These are phyloP conservation scores for Heliconius eleuchia DNA, from an alignment of 1,140 invertebrate species.

Conservation along the genomic window DNA sequence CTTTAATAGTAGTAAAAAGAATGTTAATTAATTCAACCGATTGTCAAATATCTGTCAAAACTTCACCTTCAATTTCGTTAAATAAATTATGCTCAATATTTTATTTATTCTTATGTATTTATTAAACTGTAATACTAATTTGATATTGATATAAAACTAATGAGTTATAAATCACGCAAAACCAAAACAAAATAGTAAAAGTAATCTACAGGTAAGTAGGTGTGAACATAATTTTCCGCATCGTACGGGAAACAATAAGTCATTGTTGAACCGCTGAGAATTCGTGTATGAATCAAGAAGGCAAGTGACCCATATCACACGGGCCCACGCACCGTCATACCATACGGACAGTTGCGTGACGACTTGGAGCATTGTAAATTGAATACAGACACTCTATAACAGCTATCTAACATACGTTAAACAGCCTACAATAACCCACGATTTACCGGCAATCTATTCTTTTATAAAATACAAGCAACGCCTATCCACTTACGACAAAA, in stretches of 20 bases:
- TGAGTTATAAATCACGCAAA: neutral
- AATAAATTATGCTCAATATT: neutral
- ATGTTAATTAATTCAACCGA: neutral
- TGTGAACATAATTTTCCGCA: conserved; percentile 34
- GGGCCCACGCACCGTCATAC: conserved; percentile 54
- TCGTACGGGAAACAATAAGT: conserved; percentile 41
- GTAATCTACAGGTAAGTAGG: neutral
- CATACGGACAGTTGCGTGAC: conserved; percentile 67
- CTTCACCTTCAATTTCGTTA: too few relatives aligned
- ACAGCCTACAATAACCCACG: conserved; percentile 71
- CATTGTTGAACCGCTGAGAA: conserved; percentile 32
- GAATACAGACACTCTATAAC: conserved; percentile 68
- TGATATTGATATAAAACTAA: neutral
- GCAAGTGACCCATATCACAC: conserved; percentile 61
- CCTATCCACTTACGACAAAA: conserved; percentile 76
- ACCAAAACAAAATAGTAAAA: neutral
- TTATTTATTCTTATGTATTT: neutral
- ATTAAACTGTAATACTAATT: neutral
- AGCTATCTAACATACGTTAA: conserved; percentile 69
- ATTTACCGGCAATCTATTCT: conserved; percentile 80
- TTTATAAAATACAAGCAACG: conserved; percentile 73
- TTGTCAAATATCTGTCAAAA: neutral
- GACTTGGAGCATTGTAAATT: conserved; percentile 66
- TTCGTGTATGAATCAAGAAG: conserved; percentile 51
- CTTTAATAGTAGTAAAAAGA: neutral